Evolutionary conservation across 2,888 invertebrate species (phyloP).

Genomic region (Arge pagana): DNA sequence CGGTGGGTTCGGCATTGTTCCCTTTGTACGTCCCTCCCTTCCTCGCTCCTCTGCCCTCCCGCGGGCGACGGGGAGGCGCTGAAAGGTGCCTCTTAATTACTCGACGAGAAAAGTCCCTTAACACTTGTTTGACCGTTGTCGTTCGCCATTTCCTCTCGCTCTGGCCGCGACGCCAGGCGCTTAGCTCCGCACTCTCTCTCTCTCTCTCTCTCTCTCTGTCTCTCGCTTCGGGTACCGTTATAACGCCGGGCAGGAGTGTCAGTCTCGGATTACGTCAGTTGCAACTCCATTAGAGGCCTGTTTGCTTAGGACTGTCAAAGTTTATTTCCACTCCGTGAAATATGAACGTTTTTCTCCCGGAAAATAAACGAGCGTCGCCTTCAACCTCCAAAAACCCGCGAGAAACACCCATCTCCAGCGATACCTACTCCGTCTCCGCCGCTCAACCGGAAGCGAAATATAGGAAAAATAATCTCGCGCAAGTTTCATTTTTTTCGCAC

Average conservation of each 20-base stretch:
- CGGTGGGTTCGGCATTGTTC: conserved; percentile 34
- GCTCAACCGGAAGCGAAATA: no score
- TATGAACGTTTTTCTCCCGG: conserved; percentile 19
- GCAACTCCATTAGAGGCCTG: conserved; percentile 32
- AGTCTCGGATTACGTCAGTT: conserved; percentile 18
- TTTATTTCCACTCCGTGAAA: conserved; percentile 15
- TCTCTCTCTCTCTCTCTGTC: no score
- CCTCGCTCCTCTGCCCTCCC: conserved; percentile 27
- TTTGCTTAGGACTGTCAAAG: conserved; percentile 32
- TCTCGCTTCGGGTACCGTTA: conserved; percentile 8
- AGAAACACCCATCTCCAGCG: no score
- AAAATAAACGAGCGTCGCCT: no score
- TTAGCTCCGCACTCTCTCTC: no score
- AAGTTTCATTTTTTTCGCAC: no score
- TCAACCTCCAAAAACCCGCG: no score
- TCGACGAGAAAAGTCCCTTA: conserved; percentile 8
- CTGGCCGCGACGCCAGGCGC: conserved; percentile 15
- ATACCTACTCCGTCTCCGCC: no score
- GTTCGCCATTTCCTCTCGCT: conserved; percentile 18
- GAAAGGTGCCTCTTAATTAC: no score
- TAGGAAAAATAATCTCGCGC: no score
- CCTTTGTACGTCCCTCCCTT: conserved; percentile 18
- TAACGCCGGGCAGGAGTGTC: background rate
- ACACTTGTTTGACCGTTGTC: conserved; percentile 14
- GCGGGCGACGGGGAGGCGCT: no score